Base-by-base conservation (phyloP, 2,888 invertebrate species). In the Torymus auratus region DNA sequence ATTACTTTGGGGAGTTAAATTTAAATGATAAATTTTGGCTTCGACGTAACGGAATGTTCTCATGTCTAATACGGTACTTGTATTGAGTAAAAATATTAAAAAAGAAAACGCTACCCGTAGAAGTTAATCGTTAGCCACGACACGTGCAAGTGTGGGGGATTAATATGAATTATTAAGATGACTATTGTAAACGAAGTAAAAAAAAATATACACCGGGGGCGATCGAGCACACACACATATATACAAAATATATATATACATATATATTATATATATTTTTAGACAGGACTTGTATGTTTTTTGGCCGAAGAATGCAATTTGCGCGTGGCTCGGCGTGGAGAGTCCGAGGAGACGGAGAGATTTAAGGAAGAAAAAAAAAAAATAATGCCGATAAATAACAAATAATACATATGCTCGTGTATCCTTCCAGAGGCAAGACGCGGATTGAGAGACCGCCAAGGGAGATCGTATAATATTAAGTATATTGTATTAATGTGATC, bases 241-340 rank as follows among this genome's bases (percentile, higher is more conserved):
- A 82, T 53, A 82, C 17, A 78, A 79, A 80, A 83, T 79, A 83
- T 84, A 84, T 75, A 83, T 83, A 79, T 75, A 82, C 68, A 82
- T 64, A 85, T 78, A 84, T 81, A 85, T 82, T 84, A 84, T 84
- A 87, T 87, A 88, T 88, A 87, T 87, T 86, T 87, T 87, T 85
- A 86, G 86, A 86, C 85, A 87, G 82, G 84, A 86, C 83, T 88
- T 85, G 85, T 87, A 85, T 86, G 86, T 86, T 85, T 84, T 83
- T 85, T 86, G 84, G 84, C 83, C 83, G 79, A 84, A 82, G 67
- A 82, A 80, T 79, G 74, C 79, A 73, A 81, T 76, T 41, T 71
- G 69, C 60, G 78, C 69, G 81, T 81, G 79, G 79, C 73, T 83
- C 78, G 67, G 67, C 83, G 76, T 58, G 41, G 14, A 73, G 74